Evolutionary conservation across 2,888 invertebrate genomes (phyloP).

Genomic region (Pseudococcus viburni): DNA sequence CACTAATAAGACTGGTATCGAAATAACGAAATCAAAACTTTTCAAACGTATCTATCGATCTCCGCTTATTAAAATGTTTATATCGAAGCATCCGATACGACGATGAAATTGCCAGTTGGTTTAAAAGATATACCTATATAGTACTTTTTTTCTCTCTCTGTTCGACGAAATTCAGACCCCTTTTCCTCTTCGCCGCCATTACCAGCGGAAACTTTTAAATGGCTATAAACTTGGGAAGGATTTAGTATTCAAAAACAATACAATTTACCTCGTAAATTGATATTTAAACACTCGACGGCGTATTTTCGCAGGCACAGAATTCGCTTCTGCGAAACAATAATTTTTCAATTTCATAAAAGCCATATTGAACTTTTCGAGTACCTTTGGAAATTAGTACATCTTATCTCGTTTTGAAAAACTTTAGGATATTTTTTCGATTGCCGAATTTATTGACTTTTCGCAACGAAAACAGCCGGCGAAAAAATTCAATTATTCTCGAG

Average conservation of each 20-base stretch:
- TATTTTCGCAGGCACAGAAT: neutral
- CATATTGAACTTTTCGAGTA: conserved; percentile 35
- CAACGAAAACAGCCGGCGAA: neutral
- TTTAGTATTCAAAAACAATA: conserved; percentile 12
- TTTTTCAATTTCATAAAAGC: conserved; percentile 28
- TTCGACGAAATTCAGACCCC: neutral
- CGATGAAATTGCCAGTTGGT: neutral
- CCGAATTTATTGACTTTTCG: conserved; percentile 19
- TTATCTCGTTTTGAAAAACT: conserved; percentile 7
- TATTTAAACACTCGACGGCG: conserved; percentile 25
- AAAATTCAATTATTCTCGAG: conserved; percentile 31
- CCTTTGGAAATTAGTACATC: conserved; percentile 23
- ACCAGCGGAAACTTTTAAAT: neutral
- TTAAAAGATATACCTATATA: too few species aligned
- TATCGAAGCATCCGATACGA: neutral
- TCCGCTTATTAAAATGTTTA: conserved; percentile 40
- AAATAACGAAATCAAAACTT: conserved; percentile 51
- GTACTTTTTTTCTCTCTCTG: neutral
- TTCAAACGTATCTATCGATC: conserved; percentile 18
- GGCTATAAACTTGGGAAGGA: neutral
- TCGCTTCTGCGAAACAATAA: neutral
- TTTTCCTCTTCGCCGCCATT: neutral
- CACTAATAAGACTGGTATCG: conserved; percentile 19
- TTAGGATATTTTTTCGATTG: neutral
- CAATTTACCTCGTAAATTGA: conserved; percentile 32